Evolutionary conservation across 2,888 invertebrate species (phyloP).

Genomic region (Rambutsinella grinnellia): DNA sequence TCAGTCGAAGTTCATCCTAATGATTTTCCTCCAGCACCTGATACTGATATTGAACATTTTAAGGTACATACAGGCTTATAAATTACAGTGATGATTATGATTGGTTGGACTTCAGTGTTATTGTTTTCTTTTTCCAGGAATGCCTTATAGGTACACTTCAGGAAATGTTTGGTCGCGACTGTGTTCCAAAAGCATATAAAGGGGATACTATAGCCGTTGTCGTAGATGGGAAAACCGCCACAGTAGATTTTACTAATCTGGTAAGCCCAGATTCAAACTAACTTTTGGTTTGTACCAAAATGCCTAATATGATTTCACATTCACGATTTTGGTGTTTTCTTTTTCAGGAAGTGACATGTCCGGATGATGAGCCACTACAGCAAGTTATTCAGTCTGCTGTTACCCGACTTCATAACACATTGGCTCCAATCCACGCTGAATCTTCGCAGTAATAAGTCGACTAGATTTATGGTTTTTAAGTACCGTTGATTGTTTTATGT

Average conservation of each 20-base stretch:
- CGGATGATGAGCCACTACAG: constrained; percentile 84
- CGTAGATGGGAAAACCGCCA: constrained; percentile 86
- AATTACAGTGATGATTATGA: too few relatives aligned
- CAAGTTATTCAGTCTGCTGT: constrained; percentile 90
- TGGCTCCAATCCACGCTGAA: constrained; percentile 72
- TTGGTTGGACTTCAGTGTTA: neutral
- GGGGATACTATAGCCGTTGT: constrained; percentile 88
- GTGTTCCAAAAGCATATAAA: constrained; percentile 93
- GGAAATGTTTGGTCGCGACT: constrained; percentile 96
- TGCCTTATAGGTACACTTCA: constrained; percentile 90
- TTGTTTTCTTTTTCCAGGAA: constrained; percentile 73
- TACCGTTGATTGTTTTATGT: too few relatives aligned
- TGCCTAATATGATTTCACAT: too few relatives aligned
- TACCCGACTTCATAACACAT: constrained; percentile 84
- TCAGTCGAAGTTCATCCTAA: constrained; percentile 74
- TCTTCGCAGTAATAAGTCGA: neutral
- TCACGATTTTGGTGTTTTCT: constrained; percentile 57
- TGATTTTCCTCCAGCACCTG: constrained; percentile 73
- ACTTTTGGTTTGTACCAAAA: too few relatives aligned
- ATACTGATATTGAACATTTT: constrained; percentile 92
- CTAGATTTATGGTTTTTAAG: too few relatives aligned
- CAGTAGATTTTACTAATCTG: constrained; percentile 85
- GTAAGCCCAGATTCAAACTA: constrained; percentile 71
- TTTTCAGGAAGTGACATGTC: constrained; percentile 82
- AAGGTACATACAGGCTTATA: too few relatives aligned